Evolutionary conservation across 2,888 invertebrate species (phyloP), one percentile per base, ranked within the genome.

Genomic region (Ceriagrion tenellum): DNA sequence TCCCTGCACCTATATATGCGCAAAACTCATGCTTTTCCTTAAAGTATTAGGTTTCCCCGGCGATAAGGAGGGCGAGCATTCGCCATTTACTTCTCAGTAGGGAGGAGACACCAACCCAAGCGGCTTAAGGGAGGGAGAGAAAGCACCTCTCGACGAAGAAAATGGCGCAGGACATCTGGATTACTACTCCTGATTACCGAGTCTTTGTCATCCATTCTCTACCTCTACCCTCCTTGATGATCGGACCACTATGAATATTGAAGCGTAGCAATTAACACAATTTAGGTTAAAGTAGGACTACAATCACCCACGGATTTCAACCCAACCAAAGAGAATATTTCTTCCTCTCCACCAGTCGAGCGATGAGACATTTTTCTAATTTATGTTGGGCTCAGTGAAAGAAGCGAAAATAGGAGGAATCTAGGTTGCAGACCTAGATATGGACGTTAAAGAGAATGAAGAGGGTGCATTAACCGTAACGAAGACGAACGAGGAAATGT

Each of bases 21-120:
- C 81, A 35, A 81, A 35, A 35, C 81, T 30, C 35, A 81, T 81
- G 81, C 30, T 35, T 81, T 81, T 81, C 35, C 81, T 35, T 8
- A 35, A 35, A 81, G 81, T 81, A 81, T 81, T 81, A 81, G 18
- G 81, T 81, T 81, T 81, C 81, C 81, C 30, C 81, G 8, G 81
- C 13, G n/a, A 12, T 81, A 35, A 26, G 18, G 81, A 81, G 13
- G 81, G 81, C 35, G 35, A 35, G 81, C 30, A 35, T 81, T 81
- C 81, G 81, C 81, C 81, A 81, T 81, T 81, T 35, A 81, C 81
- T 35, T 13, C 35, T 81, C 30, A 13, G 8, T 35, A 81, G 35
- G 30, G 81, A 81, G 81, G 30, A 81, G 74, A 81, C 35, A 30
- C 81, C 69, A 8, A 81, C 26, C 20, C 81, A 23, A 81, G 13